phyloP scores from a whole-genome alignment of 1,140 invertebrate species.

The Diorhabda sublineata region DNA sequence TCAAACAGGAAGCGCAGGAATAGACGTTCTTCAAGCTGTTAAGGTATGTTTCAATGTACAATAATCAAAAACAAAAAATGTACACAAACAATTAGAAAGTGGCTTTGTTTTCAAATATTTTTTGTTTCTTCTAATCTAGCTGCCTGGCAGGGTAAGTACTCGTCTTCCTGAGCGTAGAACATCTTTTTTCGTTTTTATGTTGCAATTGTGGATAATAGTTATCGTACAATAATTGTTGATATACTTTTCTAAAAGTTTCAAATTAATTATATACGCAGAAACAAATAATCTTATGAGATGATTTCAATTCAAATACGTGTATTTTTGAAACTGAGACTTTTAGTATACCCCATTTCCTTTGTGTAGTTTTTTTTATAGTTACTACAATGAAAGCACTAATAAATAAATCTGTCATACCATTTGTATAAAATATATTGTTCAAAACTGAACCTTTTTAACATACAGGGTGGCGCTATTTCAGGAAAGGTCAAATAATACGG shows the following conservation, averaged over 20 bases:
- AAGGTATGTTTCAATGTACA: slow-evolving; percentile 60
- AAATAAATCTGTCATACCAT: no score
- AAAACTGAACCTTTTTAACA: no score
- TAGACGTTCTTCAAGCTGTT: slow-evolving; percentile 84
- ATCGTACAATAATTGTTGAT: not conserved
- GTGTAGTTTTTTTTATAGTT: no score
- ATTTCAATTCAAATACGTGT: no score
- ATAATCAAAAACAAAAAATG: not conserved
- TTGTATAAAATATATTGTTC: no score
- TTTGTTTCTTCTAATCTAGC: slow-evolving; percentile 35
- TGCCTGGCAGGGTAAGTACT: slow-evolving; percentile 43
- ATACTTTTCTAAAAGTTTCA: not conserved
- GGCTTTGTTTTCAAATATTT: slow-evolving; percentile 35
- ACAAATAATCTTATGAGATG: no score
- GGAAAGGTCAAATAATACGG: no score
- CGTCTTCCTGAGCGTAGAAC: slow-evolving; percentile 15
- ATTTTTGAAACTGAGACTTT: no score
- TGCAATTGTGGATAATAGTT: slow-evolving; percentile 14
- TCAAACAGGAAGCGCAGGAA: slow-evolving; percentile 78
- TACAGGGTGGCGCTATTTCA: no score
- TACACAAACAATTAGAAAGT: slow-evolving; percentile 6
- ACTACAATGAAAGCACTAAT: no score
- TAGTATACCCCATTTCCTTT: no score
- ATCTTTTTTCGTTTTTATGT: slow-evolving; percentile 20
- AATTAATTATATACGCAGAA: no score